Percentiles rank a stretch among this genome's conserved stretches.
These are phyloP conservation scores for Bothrops alternatus DNA, from an alignment of 2,797 vertebrate genomes.

Conservation along the genomic window DNA sequence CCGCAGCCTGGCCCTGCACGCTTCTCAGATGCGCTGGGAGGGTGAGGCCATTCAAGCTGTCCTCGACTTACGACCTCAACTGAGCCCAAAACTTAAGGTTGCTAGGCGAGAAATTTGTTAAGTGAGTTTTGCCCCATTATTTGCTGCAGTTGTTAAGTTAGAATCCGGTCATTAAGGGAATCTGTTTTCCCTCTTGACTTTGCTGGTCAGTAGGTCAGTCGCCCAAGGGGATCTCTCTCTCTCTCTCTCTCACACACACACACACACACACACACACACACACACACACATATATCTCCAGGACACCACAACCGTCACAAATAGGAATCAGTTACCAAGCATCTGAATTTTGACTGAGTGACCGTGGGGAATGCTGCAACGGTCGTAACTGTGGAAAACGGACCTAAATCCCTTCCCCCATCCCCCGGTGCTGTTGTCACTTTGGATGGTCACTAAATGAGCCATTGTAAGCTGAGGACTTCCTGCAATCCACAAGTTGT, in stretches of 20 bases:
- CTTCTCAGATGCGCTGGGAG: not conserved
- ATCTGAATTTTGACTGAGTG: not conserved
- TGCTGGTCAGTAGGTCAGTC: no score
- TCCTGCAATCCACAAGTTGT: no score
- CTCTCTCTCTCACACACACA: no score
- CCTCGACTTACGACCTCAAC: not conserved
- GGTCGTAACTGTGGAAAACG: not conserved
- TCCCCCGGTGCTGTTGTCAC: no score
- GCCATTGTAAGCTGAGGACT: not conserved
- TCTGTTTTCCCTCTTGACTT: no score
- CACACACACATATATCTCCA: not conserved
- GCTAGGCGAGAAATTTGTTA: not conserved
- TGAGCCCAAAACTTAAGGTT: not conserved
- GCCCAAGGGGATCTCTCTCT: not conserved
- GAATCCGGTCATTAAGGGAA: not conserved
- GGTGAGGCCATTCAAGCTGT: rapidly evolving
- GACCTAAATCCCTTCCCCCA: no score
- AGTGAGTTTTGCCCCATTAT: not conserved
- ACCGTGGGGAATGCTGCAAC: not conserved
- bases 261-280: not conserved
- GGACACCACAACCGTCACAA: not conserved
- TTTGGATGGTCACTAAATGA: not conserved
- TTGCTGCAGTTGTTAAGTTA: rapidly evolving
- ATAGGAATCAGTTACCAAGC: rapidly evolving
- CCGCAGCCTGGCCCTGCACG: not conserved